These are phyloP conservation scores for Prietella phreatophila DNA, from an alignment of 2,113 vertebrate species.

Conservation along the genomic window DNA sequence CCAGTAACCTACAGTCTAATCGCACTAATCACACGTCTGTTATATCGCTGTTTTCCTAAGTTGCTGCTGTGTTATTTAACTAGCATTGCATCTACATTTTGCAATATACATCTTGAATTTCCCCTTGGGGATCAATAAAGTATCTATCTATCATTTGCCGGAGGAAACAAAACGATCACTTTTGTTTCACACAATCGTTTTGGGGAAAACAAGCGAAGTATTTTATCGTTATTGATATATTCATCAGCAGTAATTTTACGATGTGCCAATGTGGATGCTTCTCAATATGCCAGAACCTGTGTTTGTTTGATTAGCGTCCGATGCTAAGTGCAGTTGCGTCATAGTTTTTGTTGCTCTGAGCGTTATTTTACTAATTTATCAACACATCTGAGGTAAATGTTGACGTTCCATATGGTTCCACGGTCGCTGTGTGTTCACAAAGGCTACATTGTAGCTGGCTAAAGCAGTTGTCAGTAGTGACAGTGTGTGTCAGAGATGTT, in stretches of 20 bases:
- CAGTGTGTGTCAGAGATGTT: neutral
- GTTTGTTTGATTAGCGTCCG: neutral
- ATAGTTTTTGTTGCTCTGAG: neutral
- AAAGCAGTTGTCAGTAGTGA: neutral
- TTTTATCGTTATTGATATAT: neutral
- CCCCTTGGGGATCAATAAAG: no score
- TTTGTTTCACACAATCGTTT: neutral
- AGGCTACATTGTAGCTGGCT: neutral
- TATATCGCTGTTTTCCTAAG: neutral
- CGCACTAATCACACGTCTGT: neutral
- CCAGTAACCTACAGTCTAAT: neutral
- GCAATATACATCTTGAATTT: no score
- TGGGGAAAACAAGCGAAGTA: neutral
- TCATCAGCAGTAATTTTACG: neutral
- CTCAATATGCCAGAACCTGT: neutral
- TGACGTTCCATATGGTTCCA: neutral
- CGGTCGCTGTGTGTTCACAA: neutral
- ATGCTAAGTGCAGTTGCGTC: neutral
- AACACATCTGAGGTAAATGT: neutral
- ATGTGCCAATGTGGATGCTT: neutral
- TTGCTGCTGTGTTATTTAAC: neutral
- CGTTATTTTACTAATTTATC: neutral
- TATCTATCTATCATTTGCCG: no score
- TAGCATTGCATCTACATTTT: neutral
- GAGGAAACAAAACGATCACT: neutral